Percentiles rank a stretch among this genome's conserved stretches.
These are phyloP conservation scores for Diplodus sargus DNA, from an alignment of 2,797 vertebrate genomes.

Conservation along the genomic window DNA sequence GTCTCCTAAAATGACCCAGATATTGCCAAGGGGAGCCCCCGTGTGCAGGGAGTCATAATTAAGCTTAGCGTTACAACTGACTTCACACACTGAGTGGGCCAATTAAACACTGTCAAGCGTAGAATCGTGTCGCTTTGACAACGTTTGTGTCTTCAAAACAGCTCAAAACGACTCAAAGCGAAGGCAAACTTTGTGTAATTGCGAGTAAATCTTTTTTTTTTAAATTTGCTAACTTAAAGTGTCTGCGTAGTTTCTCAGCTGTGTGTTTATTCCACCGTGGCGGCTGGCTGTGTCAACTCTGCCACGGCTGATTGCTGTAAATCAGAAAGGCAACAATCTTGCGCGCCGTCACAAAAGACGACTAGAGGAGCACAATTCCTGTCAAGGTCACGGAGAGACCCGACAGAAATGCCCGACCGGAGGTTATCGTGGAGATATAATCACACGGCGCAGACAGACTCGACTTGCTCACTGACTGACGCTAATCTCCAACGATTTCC, in stretches of 20 bases:
- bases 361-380: slow-evolving; percentile 26
- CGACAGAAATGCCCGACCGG: slow-evolving; percentile 31
- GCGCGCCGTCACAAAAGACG: slow-evolving; percentile 26
- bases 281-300: slow-evolving; percentile 46
- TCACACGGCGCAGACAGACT: slow-evolving; percentile 27
- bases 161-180: slow-evolving; percentile 9
- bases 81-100: not conserved
- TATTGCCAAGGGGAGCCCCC: slow-evolving; percentile 26
- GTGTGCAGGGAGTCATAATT: slow-evolving; percentile 40
- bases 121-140: not conserved
- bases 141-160: not conserved
- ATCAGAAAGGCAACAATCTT: slow-evolving; percentile 56
- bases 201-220: slow-evolving; percentile 32
- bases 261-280: slow-evolving; percentile 59
- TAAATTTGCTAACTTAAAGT: slow-evolving; percentile 34
- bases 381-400: slow-evolving; percentile 45
- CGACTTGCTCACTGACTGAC: slow-evolving; percentile 39
- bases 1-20: slow-evolving; percentile 55
- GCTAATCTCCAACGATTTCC: slow-evolving; percentile 52
- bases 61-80: slow-evolving; percentile 21
- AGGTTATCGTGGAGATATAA: slow-evolving; percentile 53
- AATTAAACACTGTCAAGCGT: slow-evolving; percentile 5
- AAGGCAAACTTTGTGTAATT: slow-evolving; percentile 18
- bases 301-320: slow-evolving; percentile 46
- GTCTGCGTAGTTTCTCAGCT: slow-evolving; percentile 38